Evolutionary conservation across 2,888 invertebrate genomes (phyloP).

Genomic region (Anorthoa munda): DNA sequence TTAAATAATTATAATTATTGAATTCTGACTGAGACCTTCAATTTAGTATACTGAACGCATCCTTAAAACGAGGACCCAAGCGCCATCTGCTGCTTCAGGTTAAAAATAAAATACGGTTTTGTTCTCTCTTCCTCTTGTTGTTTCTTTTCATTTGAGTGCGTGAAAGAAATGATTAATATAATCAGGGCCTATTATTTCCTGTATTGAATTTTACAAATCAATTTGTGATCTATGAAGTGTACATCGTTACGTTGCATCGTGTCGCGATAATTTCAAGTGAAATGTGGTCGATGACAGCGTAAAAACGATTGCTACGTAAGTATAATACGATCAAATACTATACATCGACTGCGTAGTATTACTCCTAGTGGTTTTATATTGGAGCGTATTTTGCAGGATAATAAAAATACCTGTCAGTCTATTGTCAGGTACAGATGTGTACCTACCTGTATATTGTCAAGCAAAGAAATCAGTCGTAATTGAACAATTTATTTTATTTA

Average conservation of each 20-base stretch:
- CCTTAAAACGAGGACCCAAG: conserved; percentile 15
- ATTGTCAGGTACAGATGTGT: conserved; percentile 73
- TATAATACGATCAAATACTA: conserved; percentile 81
- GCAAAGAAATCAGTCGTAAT: conserved; percentile 83
- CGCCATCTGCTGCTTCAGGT: conserved; percentile 76
- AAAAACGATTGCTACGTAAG: conserved; percentile 89
- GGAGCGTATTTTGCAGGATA: conserved; percentile 72
- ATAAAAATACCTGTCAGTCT: conserved; percentile 76
- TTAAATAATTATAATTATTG: too few species aligned
- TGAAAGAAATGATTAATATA: conserved; percentile 79
- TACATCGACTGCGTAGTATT: conserved; percentile 47
- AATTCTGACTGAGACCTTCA: not conserved
- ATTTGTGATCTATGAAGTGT: conserved; percentile 71
- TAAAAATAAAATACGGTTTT: conserved; percentile 70
- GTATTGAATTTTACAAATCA: conserved; percentile 73
- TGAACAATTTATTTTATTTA: conserved; percentile 79
- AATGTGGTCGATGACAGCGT: conserved; percentile 90
- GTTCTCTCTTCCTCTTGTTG: conserved; percentile 78
- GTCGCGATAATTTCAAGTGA: conserved; percentile 82
- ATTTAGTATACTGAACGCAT: conserved; percentile 38
- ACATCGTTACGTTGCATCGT: conserved; percentile 74
- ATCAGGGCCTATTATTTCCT: conserved; percentile 77
- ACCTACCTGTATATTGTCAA: conserved; percentile 71
- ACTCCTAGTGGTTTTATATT: conserved; percentile 55
- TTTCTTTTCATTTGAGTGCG: conserved; percentile 82